Percentiles rank a stretch among this genome's conserved stretches.
These are phyloP conservation scores for Myrmophylax atrothorax DNA, from an alignment of 2,113 vertebrate species.

Conservation along the genomic window DNA sequence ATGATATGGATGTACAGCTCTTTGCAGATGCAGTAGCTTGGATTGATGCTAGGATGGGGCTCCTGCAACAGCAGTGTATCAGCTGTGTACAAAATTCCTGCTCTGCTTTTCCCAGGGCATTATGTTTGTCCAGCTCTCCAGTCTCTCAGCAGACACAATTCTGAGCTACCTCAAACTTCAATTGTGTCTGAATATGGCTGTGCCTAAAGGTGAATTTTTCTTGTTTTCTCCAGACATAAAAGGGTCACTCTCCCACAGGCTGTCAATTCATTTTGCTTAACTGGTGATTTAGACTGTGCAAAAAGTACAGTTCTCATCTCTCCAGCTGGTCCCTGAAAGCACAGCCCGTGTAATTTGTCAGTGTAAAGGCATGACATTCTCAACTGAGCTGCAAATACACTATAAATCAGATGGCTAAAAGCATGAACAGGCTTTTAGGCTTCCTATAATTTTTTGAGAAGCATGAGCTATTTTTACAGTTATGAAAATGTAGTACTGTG, in stretches of 20 bases:
- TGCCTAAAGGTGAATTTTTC: not conserved
- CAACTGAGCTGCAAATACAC: not conserved
- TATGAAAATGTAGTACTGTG: constrained; percentile 24
- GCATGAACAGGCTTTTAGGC: constrained; percentile 29
- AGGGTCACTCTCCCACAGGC: not conserved
- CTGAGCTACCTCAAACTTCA: not conserved
- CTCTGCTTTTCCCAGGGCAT: not conserved
- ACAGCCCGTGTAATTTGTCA: constrained; percentile 26
- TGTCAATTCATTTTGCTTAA: constrained; percentile 23
- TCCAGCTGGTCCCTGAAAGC: constrained; percentile 28
- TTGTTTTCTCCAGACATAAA: not conserved
- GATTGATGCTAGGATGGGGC: not conserved
- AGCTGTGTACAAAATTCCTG: not conserved
- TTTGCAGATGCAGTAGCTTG: not conserved
- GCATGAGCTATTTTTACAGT: constrained; percentile 39
- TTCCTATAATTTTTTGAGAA: constrained; percentile 14
- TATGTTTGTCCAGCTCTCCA: not conserved
- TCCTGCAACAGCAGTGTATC: not conserved
- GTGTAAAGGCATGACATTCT: constrained; percentile 1
- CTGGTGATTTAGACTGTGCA: not conserved
- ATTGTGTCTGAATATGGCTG: not conserved
- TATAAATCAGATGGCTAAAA: constrained; percentile 58
- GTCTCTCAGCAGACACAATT: not conserved
- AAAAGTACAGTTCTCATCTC: not conserved
- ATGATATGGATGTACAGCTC: not conserved